Base-by-base conservation (phyloP, 2,888 invertebrate genomes). In the Trilocha varians region DNA sequence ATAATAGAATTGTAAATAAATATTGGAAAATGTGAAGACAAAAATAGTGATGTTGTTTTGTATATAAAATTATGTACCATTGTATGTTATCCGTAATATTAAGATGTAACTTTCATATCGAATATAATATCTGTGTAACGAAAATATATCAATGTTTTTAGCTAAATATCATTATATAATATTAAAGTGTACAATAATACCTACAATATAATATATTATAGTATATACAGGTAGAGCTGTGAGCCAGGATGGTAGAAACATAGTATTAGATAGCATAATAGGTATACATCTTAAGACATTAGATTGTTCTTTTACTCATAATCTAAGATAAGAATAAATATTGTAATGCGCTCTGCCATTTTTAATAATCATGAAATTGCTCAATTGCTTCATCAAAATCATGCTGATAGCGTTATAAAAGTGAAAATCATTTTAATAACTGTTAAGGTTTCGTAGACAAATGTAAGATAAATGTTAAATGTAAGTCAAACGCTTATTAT, bases 211-310 rank as follows among this genome's bases (percentile, higher is more conserved):
- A 9, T 2, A 25, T 6, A 25, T 9, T 11, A 25, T 25, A 11
- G 25, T 25, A 64, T 63, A 55, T 46, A 44, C 60, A 60, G 62
- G 60, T 46, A 59, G 56, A 67, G 79, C 75, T 53, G 45, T 78
- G 80, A 82, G 83, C 82, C 80, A 67, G 62, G 79, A 65, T 66
- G 65, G 71, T 65, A 64, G 52, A 52, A 62, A 63, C 62, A 48
- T 46, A 44, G 43, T 41, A 37, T 39, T 41, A 6, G 6, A 2
- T 25, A 25, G 11, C 8, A 25, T 9, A 25, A 3, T 25, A 25
- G 11, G 6, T 9, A 25, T 25, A 3, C 6, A 11, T 5, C 11
- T 25, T 9, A 25, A 11, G 25, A 25, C 4, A 11, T 25, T 25
- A 25, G 2, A 5, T n/a, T n/a, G n/a, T n/a, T n/a, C n/a, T n/a